Evolutionary conservation across 2,113 vertebrate genomes (phyloP).

Genomic region (Oreochromis aureus): DNA sequence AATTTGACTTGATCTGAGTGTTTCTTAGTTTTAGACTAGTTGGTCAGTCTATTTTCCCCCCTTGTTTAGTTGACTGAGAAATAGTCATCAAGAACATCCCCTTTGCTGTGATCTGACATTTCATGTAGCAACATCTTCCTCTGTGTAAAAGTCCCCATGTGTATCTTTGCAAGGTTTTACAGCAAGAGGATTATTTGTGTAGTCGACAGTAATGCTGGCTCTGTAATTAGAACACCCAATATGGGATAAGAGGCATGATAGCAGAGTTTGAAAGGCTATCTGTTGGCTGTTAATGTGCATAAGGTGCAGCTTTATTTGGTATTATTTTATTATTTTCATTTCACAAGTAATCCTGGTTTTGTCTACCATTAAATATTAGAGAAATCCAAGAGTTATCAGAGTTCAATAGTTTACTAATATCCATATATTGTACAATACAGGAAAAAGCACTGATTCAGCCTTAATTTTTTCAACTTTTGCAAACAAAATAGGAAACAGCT

Average conservation of each 20-base stretch:
- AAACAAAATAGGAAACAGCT: not conserved
- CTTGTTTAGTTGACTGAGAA: not conserved
- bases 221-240: not conserved
- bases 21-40: not conserved
- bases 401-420: not conserved
- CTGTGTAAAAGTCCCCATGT: not conserved
- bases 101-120: not conserved
- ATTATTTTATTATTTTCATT: not conserved
- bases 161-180: not conserved
- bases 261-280: not conserved
- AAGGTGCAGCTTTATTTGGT: not conserved
- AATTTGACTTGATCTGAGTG: not conserved
- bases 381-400: not conserved
- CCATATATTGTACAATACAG: not conserved
- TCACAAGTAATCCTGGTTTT: not conserved
- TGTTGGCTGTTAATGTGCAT: not conserved
- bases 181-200: not conserved
- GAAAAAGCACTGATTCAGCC: not conserved
- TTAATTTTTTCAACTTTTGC: not conserved
- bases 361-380: not conserved
- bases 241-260: not conserved
- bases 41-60: rapidly evolving
- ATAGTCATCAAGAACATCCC: not conserved
- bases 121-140: not conserved
- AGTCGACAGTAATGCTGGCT: not conserved